A percentile compares a stretch with the other conserved stretches of the same genome.
phyloP scores from a whole-genome alignment of 2,797 vertebrate genomes.

The Anisognathus igniventris region DNA sequence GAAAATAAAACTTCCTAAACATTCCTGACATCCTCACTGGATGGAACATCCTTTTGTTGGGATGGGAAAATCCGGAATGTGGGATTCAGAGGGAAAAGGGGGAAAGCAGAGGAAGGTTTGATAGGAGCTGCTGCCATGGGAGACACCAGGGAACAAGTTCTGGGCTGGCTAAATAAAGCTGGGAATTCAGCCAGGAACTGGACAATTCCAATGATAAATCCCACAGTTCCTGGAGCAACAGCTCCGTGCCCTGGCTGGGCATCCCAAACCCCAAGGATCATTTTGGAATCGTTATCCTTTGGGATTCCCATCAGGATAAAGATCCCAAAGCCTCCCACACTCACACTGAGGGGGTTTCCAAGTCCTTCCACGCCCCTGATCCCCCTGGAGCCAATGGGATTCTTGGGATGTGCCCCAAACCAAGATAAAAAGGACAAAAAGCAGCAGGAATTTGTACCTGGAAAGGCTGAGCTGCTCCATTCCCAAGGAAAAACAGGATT shows the following conservation, averaged over 20 bases:
- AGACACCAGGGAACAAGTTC: conserved; percentile 73
- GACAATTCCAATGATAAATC: conserved; percentile 70
- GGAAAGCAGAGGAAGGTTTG: background rate
- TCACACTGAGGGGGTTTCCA: fast-evolving
- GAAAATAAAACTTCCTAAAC: background rate
- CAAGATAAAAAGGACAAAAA: background rate
- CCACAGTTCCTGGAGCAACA: conserved; percentile 26
- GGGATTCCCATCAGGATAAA: background rate
- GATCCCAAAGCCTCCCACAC: background rate
- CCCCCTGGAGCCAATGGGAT: fast-evolving
- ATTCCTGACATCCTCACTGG: background rate
- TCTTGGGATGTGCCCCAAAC: background rate
- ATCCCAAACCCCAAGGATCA: background rate
- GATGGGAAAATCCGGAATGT: background rate
- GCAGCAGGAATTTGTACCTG: background rate
- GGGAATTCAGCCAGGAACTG: conserved; percentile 81
- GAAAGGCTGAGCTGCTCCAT: background rate
- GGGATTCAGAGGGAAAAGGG: background rate
- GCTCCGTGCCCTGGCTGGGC: background rate
- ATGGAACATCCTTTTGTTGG: background rate
- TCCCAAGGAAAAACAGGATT: background rate
- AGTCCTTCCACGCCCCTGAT: fast-evolving
- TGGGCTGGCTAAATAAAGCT: conserved; percentile 78
- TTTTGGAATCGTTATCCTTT: fast-evolving
- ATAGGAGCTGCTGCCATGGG: conserved; percentile 52